A percentile compares a stretch with the other conserved stretches of the same genome.
These are phyloP conservation scores for Choloepus didactylus DNA, from an alignment of 2,797 vertebrate genomes.

Conservation along the genomic window DNA sequence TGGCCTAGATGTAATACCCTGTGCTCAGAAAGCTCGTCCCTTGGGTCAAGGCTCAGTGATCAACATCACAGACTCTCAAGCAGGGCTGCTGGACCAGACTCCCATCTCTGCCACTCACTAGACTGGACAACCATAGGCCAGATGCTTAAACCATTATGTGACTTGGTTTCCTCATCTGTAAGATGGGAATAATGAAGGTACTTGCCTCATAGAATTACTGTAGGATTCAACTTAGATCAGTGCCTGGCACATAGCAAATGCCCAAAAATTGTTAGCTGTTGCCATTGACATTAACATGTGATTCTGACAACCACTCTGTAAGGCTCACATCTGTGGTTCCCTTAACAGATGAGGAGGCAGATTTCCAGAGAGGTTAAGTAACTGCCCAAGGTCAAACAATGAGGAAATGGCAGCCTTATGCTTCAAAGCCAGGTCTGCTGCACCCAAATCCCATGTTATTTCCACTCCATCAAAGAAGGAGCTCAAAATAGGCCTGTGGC, in stretches of 20 bases:
- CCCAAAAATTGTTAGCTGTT: not conserved
- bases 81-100: not conserved
- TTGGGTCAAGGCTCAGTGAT: not conserved
- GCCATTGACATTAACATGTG: not conserved
- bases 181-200: not conserved
- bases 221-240: not conserved
- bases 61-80: not conserved
- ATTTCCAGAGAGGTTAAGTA: conserved; percentile 54
- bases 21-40: not conserved
- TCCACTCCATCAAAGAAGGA: conserved; percentile 78
- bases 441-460: conserved; percentile 74
- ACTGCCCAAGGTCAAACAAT: conserved; percentile 75
- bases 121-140: not conserved
- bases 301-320: not conserved
- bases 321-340: not conserved
- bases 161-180: conserved; percentile 33
- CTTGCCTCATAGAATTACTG: not conserved
- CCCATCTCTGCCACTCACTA: not conserved
- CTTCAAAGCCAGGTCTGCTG: conserved; percentile 68
- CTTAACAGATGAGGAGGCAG: not conserved
- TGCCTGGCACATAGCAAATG: not conserved
- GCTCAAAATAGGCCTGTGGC: conserved; percentile 83
- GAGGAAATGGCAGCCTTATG: conserved; percentile 56
- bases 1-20: not conserved
- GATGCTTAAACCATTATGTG: not conserved